These are phyloP conservation scores for Volucella zonaria DNA, from an alignment of 2,888 invertebrate genomes.

Conservation along the genomic window DNA sequence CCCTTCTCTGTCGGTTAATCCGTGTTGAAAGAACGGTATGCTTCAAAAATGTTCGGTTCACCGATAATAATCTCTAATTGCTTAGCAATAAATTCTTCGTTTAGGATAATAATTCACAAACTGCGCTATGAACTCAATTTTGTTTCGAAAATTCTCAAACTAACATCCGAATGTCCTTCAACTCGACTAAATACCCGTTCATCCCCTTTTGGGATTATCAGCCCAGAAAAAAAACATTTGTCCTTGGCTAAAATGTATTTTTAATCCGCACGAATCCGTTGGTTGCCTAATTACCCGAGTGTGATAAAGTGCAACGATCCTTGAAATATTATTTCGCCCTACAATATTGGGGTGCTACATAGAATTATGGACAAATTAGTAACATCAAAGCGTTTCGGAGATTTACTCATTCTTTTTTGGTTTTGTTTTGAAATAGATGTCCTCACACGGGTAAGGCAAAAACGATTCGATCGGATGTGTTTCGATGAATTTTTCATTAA, in stretches of 20 bases:
- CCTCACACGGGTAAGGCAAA: slow-evolving; percentile 3
- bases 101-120: slow-evolving; percentile 39
- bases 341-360: slow-evolving; percentile 29
- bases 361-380: slow-evolving; percentile 38
- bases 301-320: slow-evolving; percentile 65
- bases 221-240: slow-evolving; percentile 17
- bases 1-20: slow-evolving; percentile 22
- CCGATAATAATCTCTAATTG: slow-evolving; percentile 63
- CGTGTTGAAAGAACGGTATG: slow-evolving; percentile 30
- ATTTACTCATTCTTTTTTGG: slow-evolving; percentile 1
- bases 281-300: slow-evolving; percentile 64
- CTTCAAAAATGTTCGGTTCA: slow-evolving; percentile 50
- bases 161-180: no score
- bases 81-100: slow-evolving; percentile 50
- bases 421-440: slow-evolving; percentile 34
- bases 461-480: background rate
- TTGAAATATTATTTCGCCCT: slow-evolving; percentile 51
- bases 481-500: slow-evolving; percentile 59
- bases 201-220: slow-evolving; percentile 64
- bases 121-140: slow-evolving; percentile 16
- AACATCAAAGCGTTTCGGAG: slow-evolving; percentile 35
- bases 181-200: slow-evolving; percentile 43
- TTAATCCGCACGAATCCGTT: slow-evolving; percentile 47
- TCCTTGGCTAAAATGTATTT: slow-evolving; percentile 20
- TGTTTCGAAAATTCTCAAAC: background rate